These are phyloP conservation scores for Agrotis exclamationis DNA, from an alignment of 2,888 invertebrate genomes.

Conservation along the genomic window DNA sequence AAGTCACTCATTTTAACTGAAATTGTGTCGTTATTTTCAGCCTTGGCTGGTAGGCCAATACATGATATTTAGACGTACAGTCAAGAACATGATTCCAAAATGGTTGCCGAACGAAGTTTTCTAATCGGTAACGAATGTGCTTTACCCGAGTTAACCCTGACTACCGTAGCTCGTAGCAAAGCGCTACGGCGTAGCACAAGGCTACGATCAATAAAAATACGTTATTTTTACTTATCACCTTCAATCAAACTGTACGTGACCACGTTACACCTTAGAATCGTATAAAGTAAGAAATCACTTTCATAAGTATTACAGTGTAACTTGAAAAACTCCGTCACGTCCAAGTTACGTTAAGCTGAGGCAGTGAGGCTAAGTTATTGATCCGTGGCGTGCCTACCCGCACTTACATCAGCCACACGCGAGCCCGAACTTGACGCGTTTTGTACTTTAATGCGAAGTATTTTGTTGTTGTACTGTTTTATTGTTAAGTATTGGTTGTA, in stretches of 20 bases:
- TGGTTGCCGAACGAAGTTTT: too few relatives aligned
- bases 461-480: constrained; percentile 26
- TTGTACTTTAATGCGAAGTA: constrained; percentile 10
- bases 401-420: constrained; percentile 28
- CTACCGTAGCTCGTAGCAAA: constrained; percentile 10
- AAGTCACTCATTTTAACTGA: too few relatives aligned
- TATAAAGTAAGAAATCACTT: not conserved
- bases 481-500: constrained; percentile 11
- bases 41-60: too few relatives aligned
- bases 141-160: too few relatives aligned
- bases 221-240: not conserved
- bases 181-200: constrained; percentile 37
- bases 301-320: not conserved
- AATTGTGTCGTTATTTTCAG: too few relatives aligned
- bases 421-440: constrained; percentile 42
- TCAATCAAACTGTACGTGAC: not conserved
- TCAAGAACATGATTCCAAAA: too few relatives aligned
- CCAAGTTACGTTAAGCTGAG: constrained; percentile 5
- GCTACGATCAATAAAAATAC: constrained; percentile 12
- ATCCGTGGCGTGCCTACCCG: constrained; percentile 37
- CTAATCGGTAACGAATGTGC: too few relatives aligned
- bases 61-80: too few relatives aligned
- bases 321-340: not conserved
- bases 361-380: constrained; percentile 40
- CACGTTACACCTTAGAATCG: not conserved